These are phyloP conservation scores for Odocoileus virginianus DNA, from an alignment of 2,113 vertebrate species.

Conservation along the genomic window DNA sequence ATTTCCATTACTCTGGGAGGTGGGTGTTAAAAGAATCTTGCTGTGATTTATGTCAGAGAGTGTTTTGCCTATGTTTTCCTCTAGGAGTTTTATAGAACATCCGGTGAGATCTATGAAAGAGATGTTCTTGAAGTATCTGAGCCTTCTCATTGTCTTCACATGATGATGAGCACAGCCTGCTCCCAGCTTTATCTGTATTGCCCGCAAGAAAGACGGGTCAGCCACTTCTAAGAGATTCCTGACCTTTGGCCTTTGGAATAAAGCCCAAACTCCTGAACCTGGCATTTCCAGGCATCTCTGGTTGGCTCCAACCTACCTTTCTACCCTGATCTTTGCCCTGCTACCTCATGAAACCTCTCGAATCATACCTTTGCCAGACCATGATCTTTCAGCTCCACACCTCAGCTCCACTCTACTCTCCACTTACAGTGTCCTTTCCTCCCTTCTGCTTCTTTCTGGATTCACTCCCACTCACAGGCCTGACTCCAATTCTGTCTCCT, in stretches of 20 bases:
- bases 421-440: neutral
- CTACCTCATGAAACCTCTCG: neutral
- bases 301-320: constrained; percentile 6
- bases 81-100: neutral
- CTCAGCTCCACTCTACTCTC: neutral
- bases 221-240: neutral
- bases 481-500: neutral
- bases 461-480: neutral
- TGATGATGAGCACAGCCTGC: neutral
- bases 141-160: neutral
- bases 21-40: neutral
- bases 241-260: constrained; percentile 2
- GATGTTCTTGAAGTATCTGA: neutral
- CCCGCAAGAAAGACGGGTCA: constrained; percentile 8
- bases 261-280: neutral
- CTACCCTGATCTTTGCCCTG: neutral
- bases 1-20: neutral
- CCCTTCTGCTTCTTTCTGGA: neutral
- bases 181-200: neutral
- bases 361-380: neutral
- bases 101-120: neutral
- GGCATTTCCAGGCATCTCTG: neutral
- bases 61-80: neutral
- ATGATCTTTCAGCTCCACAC: neutral
- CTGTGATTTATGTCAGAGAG: neutral